phyloP scores from a whole-genome alignment of 2,888 invertebrate species.

The Monoplex corrugatus region DNA sequence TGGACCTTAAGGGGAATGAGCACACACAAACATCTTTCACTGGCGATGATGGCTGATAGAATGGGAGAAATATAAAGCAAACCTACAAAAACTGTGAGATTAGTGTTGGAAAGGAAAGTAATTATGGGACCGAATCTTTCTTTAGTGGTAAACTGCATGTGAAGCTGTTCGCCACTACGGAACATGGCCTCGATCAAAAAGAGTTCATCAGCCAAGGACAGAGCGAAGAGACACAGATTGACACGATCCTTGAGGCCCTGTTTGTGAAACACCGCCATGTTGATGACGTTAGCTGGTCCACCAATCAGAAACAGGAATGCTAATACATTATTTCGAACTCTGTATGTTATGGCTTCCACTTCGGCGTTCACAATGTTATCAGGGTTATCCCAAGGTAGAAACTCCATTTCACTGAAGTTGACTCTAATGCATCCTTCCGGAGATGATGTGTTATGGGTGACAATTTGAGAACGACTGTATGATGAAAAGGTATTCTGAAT shows the following conservation, averaged over 20 bases:
- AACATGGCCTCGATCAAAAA: neutral
- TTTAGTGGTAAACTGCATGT: slow-evolving; percentile 22
- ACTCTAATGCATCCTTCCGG: neutral
- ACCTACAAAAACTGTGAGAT: neutral
- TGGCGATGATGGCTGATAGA: too few species aligned
- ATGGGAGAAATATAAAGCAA: too few species aligned
- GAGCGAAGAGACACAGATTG: slow-evolving; percentile 34
- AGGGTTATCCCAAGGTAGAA: slow-evolving; percentile 28
- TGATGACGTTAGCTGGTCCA: slow-evolving; percentile 37
- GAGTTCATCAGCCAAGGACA: slow-evolving; percentile 19
- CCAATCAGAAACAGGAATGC: slow-evolving; percentile 16
- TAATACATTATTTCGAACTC: neutral
- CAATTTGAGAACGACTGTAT: too few species aligned
- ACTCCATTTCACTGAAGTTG: neutral
- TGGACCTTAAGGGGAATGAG: too few species aligned
- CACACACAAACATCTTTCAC: too few species aligned
- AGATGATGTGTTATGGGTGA: neutral
- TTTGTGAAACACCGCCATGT: slow-evolving; percentile 33
- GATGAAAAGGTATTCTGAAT: too few species aligned
- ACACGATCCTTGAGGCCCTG: slow-evolving; percentile 27
- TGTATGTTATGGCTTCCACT: neutral
- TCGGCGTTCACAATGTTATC: slow-evolving; percentile 24
- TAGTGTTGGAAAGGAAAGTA: neutral
- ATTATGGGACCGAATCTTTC: slow-evolving; percentile 6
- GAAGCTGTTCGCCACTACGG: neutral